Evolutionary conservation across 2,797 vertebrate genomes (phyloP).

Genomic region (Aulostomus chinensis): DNA sequence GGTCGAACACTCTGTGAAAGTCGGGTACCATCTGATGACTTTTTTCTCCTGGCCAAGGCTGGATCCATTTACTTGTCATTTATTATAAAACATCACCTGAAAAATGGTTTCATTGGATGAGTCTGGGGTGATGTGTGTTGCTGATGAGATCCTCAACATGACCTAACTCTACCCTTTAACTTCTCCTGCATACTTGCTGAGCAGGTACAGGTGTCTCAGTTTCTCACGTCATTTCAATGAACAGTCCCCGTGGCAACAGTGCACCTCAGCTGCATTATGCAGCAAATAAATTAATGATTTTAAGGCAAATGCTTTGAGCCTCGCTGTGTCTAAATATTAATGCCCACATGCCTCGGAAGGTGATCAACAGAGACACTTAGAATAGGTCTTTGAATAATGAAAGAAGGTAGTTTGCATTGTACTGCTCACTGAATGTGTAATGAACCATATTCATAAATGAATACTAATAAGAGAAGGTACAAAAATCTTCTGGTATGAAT

Average conservation of each 20-base stretch:
- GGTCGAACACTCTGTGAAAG: too few species aligned
- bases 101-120: conserved; percentile 18
- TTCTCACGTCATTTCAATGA: conserved; percentile 36
- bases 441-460: conserved; percentile 53
- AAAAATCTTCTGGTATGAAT: conserved; percentile 20
- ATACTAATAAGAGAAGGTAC: conserved; percentile 35
- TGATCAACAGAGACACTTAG: conserved; percentile 52
- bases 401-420: conserved; percentile 36
- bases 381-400: conserved; percentile 59
- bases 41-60: too few species aligned
- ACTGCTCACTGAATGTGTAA: conserved; percentile 45
- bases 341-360: conserved; percentile 41
- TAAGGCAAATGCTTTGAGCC: conserved; percentile 32
- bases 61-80: too few species aligned
- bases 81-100: too few species aligned
- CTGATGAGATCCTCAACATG: conserved; percentile 36
- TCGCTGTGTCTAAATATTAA: conserved; percentile 57
- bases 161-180: conserved; percentile 18
- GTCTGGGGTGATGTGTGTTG: conserved; percentile 31
- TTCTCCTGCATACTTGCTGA: conserved; percentile 26
- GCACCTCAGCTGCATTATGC: conserved; percentile 22
- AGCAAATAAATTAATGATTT: conserved; percentile 48
- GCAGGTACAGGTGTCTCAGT: conserved; percentile 31
- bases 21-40: too few species aligned
- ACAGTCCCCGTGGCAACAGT: conserved; percentile 11